Conservation (phyloP, 2,888 invertebrate species). For the Leptodirus hochenwartii region DNA sequence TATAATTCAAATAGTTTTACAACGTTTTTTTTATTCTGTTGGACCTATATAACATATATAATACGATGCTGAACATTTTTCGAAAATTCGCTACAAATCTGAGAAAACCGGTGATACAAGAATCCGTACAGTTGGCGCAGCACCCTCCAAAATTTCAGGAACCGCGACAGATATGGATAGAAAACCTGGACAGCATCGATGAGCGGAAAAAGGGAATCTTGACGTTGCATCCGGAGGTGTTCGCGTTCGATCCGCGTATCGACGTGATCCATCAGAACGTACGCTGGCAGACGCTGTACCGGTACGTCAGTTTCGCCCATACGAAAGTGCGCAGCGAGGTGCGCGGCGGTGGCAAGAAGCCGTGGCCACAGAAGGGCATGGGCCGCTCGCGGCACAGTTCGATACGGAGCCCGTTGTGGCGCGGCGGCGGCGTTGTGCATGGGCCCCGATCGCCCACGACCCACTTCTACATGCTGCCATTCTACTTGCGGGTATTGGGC, state of each 20-base stretch:
- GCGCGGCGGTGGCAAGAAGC: constrained; percentile 77
- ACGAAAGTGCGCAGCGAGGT: constrained; percentile 71
- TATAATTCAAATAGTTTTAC: too few relatives aligned
- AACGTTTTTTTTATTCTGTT: too few relatives aligned
- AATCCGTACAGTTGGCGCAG: too few relatives aligned
- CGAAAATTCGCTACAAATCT: too few relatives aligned
- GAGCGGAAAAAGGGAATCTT: constrained; percentile 69
- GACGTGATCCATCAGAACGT: constrained; percentile 78
- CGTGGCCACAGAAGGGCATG: constrained; percentile 88
- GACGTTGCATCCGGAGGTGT: constrained; percentile 79
- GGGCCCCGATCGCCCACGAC: constrained; percentile 85
- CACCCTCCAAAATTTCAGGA: too few relatives aligned
- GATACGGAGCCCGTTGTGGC: constrained; percentile 73
- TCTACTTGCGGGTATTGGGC: constrained; percentile 55
- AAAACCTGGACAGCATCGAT: constrained; percentile 57
- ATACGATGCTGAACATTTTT: too few relatives aligned
- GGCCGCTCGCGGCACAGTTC: constrained; percentile 88
- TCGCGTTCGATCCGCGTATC: constrained; percentile 63
- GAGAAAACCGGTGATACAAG: too few relatives aligned
- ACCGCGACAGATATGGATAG: constrained; percentile 71
- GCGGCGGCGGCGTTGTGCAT: constrained; percentile 67
- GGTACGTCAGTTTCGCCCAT: constrained; percentile 63
- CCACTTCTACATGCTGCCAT: constrained; percentile 88
- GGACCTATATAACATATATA: too few relatives aligned
- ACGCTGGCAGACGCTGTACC: constrained; percentile 68